A percentile compares a stretch with the other conserved stretches of the same genome.
These are phyloP conservation scores for Atherinosoma microstoma DNA, from an alignment of 2,797 vertebrate genomes.

Conservation along the genomic window DNA sequence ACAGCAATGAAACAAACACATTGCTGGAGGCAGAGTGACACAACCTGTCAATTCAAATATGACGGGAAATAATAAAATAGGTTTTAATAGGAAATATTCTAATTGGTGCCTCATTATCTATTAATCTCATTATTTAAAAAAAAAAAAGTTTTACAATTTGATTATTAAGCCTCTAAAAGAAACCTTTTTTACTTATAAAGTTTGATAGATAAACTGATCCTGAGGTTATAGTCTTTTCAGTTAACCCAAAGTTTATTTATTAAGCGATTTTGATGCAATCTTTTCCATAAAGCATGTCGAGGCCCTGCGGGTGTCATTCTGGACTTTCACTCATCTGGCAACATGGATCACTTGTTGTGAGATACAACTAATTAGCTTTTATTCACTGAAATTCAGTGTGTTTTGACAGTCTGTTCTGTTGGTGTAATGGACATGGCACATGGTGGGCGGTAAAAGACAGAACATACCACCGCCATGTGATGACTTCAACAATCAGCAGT, in stretches of 20 bases:
- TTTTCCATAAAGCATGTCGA: constrained; percentile 34
- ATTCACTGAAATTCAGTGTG: constrained; percentile 53
- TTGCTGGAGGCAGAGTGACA: constrained; percentile 21
- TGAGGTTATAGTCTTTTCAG: constrained; percentile 48
- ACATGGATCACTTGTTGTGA: constrained; percentile 64
- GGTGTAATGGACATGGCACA: constrained; percentile 31
- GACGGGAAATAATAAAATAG: constrained; percentile 8
- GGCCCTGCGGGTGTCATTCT: constrained; percentile 35
- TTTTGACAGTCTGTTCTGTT: constrained; percentile 51
- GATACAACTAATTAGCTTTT: constrained; percentile 60
- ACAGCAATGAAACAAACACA: constrained; percentile 34
- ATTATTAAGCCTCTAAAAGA: constrained; percentile 53
- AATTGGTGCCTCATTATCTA: constrained; percentile 9
- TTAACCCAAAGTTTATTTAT: constrained; percentile 50
- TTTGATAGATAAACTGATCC: constrained; percentile 35
- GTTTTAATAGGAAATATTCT: constrained; percentile 21
- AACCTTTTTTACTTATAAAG: constrained; percentile 23
- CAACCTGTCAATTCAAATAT: constrained; percentile 44
- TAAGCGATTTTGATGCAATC: constrained; percentile 46
- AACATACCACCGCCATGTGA: constrained; percentile 23
- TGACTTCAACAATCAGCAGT: constrained; percentile 28
- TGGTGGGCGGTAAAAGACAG: constrained; percentile 33
- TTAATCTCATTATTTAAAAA: constrained; percentile 1
- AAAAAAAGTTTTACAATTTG: constrained; percentile 35
- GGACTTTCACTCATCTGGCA: constrained; percentile 53